phyloP scores from a whole-genome alignment of 2,797 vertebrate species.

The Pipistrellus pipistrellus region DNA sequence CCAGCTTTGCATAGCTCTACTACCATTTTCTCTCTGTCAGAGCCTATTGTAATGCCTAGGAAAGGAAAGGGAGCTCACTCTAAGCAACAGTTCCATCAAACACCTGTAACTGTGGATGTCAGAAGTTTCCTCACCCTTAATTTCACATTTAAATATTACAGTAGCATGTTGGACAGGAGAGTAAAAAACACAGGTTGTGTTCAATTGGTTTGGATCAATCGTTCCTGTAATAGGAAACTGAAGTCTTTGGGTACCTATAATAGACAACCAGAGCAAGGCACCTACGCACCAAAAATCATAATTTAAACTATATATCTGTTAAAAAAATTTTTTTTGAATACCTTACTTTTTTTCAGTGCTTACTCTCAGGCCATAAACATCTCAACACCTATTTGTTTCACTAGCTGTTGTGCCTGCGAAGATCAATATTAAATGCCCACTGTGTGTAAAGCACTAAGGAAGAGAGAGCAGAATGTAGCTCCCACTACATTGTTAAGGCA shows the following conservation, averaged over 20 bases:
- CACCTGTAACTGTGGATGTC: neutral
- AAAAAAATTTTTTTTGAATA: neutral
- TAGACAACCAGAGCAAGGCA: neutral
- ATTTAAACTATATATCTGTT: neutral
- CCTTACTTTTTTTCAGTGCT: neutral
- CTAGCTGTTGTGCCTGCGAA: neutral
- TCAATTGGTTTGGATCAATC: neutral
- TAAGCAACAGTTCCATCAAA: neutral
- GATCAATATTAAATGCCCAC: neutral
- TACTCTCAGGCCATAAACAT: neutral
- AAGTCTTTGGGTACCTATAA: neutral
- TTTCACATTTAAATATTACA: neutral
- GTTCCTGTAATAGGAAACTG: neutral
- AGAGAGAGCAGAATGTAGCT: neutral
- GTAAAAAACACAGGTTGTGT: conserved; percentile 32
- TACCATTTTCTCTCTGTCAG: neutral
- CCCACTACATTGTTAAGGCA: neutral
- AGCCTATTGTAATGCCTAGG: neutral
- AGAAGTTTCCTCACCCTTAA: neutral
- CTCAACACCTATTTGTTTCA: neutral
- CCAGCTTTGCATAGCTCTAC: neutral
- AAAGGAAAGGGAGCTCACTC: neutral
- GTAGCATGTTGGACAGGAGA: neutral
- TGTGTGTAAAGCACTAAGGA: neutral
- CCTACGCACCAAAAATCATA: neutral